phyloP scores from a whole-genome alignment of 2,113 vertebrate species.

The Brachyhypopomus gauderio region DNA sequence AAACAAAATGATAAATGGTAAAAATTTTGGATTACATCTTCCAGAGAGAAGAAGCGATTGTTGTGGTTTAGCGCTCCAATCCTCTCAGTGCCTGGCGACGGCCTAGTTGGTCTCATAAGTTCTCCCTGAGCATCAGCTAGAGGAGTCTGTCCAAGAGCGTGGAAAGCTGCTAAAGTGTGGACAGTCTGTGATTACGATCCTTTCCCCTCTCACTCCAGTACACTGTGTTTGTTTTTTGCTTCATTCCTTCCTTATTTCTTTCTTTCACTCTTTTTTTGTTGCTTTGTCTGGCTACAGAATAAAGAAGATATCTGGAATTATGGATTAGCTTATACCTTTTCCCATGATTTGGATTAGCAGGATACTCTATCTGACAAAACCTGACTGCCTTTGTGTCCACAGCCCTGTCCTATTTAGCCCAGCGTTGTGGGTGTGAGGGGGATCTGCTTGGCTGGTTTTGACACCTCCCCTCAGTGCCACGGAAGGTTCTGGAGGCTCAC shows the following conservation, averaged over 20 bases:
- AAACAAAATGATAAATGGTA: constrained; percentile 41
- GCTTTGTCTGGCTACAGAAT: constrained; percentile 18
- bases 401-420: constrained; percentile 27
- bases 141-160: constrained; percentile 42
- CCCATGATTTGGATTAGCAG: constrained; percentile 49
- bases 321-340: constrained; percentile 44
- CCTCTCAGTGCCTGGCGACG: constrained; percentile 46
- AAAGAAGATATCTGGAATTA: constrained; percentile 43
- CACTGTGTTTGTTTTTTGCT: constrained; percentile 16
- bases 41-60: constrained; percentile 38
- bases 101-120: constrained; percentile 49
- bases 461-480: constrained; percentile 33
- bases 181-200: constrained; percentile 43
- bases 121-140: constrained; percentile 49
- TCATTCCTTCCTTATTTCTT: background rate
- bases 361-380: constrained; percentile 31
- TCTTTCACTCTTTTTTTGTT: background rate
- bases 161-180: constrained; percentile 49
- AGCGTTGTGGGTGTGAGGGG: constrained; percentile 20
- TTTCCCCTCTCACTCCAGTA: constrained; percentile 36
- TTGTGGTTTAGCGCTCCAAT: constrained; percentile 35
- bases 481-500: constrained; percentile 41
- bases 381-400: constrained; percentile 38
- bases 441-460: constrained; percentile 44
- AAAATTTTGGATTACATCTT: constrained; percentile 47